phyloP scores from a whole-genome alignment of 2,888 invertebrate species.

The Tetranychus piercei region DNA sequence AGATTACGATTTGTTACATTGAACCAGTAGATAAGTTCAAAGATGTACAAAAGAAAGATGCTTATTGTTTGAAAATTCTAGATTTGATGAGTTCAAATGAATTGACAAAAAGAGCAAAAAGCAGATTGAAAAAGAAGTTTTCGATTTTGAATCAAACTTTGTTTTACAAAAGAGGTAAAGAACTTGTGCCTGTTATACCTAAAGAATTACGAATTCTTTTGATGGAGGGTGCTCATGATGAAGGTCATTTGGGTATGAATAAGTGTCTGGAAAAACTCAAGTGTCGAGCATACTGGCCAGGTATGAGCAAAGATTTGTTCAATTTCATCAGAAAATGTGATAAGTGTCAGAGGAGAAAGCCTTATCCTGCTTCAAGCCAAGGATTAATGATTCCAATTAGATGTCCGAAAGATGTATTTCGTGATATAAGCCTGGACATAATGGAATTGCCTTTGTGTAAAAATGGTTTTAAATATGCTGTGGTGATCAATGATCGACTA shows the following conservation, averaged over 20 bases:
- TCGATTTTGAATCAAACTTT: background rate
- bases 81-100: no score
- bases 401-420: background rate
- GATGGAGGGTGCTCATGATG: background rate
- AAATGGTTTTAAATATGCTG: background rate
- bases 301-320: background rate
- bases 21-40: no score
- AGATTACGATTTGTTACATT: no score
- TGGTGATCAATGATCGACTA: background rate
- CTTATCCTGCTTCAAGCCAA: background rate
- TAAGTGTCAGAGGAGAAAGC: background rate
- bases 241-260: background rate
- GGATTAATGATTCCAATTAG: background rate
- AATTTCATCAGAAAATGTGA: background rate
- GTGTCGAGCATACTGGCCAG: background rate
- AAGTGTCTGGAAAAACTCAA: background rate
- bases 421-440: background rate
- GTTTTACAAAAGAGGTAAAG: background rate
- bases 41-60: background rate
- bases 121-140: background rate
- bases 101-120: background rate
- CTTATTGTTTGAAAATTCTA: background rate
- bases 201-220: background rate
- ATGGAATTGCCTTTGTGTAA: background rate
- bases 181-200: background rate